A percentile compares a stretch with the other conserved stretches of the same genome.
These are phyloP conservation scores for Labia minor DNA, from an alignment of 2,888 invertebrate species.

Conservation along the genomic window DNA sequence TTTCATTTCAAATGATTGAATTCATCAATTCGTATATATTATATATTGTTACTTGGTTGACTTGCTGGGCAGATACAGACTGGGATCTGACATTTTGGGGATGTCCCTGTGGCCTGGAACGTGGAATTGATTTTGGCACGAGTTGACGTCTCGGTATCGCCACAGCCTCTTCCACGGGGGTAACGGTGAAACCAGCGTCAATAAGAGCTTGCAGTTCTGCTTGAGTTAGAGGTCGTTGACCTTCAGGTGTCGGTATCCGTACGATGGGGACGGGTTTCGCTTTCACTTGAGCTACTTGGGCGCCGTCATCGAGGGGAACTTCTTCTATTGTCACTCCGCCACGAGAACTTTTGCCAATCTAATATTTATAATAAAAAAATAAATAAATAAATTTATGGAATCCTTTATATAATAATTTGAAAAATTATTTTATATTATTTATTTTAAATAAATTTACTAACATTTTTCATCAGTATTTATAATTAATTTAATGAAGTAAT, in stretches of 20 bases:
- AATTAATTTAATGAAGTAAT: no score
- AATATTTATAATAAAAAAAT: no score
- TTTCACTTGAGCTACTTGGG: background rate
- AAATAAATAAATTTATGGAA: no score
- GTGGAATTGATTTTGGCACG: background rate
- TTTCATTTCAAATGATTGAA: no score
- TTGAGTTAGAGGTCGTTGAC: conserved; percentile 26
- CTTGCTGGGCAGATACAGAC: background rate
- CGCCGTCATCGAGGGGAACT: conserved; percentile 4
- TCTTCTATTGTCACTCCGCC: background rate
- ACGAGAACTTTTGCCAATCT: background rate
- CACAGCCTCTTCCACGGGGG: conserved; percentile 20
- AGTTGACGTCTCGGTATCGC: background rate
- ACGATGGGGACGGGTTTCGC: conserved; percentile 23
- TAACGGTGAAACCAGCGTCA: conserved; percentile 25
- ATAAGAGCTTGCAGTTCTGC: conserved; percentile 25
- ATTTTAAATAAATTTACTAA: no score
- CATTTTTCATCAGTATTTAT: no score
- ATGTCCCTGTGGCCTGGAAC: background rate
- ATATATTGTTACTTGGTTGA: background rate
- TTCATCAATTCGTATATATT: no score
- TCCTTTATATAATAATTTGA: no score
- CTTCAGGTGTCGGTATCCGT: conserved; percentile 25
- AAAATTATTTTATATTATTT: no score
- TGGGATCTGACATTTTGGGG: background rate